Conservation (phyloP, 1,140 invertebrate genomes). For the Mesaphorura yosii region DNA sequence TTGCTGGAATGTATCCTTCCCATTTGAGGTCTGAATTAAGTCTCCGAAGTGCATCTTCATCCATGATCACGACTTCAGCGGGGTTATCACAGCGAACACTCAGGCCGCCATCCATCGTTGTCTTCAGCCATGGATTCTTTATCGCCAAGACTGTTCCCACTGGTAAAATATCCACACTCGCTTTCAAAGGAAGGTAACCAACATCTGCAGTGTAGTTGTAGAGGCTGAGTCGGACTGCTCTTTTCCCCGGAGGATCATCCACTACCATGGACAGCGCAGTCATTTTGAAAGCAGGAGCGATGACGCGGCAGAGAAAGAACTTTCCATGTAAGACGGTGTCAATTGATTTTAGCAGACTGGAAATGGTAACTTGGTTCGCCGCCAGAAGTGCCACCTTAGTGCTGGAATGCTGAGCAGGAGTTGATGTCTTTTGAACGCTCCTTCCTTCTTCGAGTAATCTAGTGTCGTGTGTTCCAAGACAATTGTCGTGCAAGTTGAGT, state of each 20-base stretch:
- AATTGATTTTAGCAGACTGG: neutral
- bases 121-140: constrained; percentile 15
- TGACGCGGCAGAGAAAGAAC: constrained; percentile 9
- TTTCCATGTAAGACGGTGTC: constrained; percentile 1
- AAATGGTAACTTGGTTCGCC: neutral
- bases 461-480: too few species aligned
- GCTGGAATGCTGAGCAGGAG: too few species aligned
- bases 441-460: too few species aligned
- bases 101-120: neutral
- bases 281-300: constrained; percentile 7
- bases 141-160: constrained; percentile 8
- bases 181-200: neutral
- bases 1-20: neutral
- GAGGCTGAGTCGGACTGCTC: constrained; percentile 55
- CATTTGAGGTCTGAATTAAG: neutral
- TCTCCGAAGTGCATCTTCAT: neutral
- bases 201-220: constrained; percentile 1
- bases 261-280: neutral
- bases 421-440: too few species aligned
- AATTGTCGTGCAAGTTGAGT: too few species aligned
- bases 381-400: neutral
- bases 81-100: neutral
- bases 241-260: constrained; percentile 44
- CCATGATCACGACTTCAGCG: neutral
- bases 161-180: neutral